These are phyloP conservation scores for Spodoptera frugiperda DNA, from an alignment of 1,140 invertebrate genomes.

Conservation along the genomic window DNA sequence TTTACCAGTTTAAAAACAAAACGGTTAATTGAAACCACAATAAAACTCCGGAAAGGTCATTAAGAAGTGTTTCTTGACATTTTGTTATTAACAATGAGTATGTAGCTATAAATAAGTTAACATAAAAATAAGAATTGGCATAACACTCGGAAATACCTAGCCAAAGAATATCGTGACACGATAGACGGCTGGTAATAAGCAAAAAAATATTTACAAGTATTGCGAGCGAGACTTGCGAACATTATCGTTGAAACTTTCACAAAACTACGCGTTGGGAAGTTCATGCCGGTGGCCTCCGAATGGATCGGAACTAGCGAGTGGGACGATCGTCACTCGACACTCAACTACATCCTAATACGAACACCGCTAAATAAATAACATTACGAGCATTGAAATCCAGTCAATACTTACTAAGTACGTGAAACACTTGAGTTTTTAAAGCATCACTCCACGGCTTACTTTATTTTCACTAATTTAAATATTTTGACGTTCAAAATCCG, in stretches of 20 bases:
- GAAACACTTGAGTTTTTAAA: slow-evolving; percentile 6
- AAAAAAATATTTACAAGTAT: not conserved
- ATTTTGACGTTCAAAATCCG: slow-evolving; percentile 6
- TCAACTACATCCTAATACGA: not conserved
- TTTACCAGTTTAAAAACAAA: slow-evolving; percentile 7
- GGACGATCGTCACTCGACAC: slow-evolving; percentile 13
- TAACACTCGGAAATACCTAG: slow-evolving; percentile 4
- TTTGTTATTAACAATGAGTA: slow-evolving; percentile 7
- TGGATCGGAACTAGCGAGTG: slow-evolving; percentile 21
- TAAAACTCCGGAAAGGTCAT: not conserved
- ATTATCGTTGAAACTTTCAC: slow-evolving; percentile 10
- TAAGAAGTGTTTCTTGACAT: not conserved
- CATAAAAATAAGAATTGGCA: slow-evolving; percentile 16
- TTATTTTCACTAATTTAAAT: not conserved
- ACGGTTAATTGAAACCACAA: not conserved
- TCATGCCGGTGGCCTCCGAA: not conserved
- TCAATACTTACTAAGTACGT: not conserved
- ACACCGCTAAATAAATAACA: not conserved
- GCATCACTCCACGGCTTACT: slow-evolving; percentile 1
- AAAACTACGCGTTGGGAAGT: slow-evolving; percentile 13
- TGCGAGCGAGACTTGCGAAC: not conserved
- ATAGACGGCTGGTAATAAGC: not conserved
- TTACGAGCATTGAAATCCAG: not conserved
- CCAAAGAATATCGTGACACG: slow-evolving; percentile 5
- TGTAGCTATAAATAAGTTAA: not conserved